Base-by-base conservation (phyloP, 1,140 invertebrate species). In the Bombus turneri region DNA sequence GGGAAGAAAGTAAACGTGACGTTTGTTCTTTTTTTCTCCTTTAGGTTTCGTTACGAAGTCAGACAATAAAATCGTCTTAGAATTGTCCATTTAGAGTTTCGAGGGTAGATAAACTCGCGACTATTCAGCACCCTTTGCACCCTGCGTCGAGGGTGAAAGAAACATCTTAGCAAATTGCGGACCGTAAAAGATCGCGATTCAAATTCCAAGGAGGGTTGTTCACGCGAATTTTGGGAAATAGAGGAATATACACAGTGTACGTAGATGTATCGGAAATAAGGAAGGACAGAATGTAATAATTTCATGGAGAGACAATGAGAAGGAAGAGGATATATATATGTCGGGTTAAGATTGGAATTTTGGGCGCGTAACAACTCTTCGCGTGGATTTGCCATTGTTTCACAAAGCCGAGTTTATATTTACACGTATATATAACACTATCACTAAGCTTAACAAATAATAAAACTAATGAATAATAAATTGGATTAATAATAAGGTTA, bases 101-200 rank as follows among this genome's bases (percentile, higher is more conserved):
- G 10, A 68, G 43, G 62, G 39, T 53, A 41, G 76, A 75, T 64
- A 74, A 68, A 64, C 57, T 81, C 12, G 47, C 68, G 5, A 71
- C 74, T 57, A 86, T 72, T 86, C 87, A 66, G 41, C 85, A 71
- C 81, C 83, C 87, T 69, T 69, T 62, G 83, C 66, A 37, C 22
- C 57, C 76, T 37, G 25, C 57, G 43, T 57, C 31, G 77, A 88
- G 79, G 81, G 18, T 53, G 47, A 53, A 53, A 53, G 75, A 73
- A 34, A 47, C 82, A 79, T 10, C 57, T 79, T 87, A 86, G 93
- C 93, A 94, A 94, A 94, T 94, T 93, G 93, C 89, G 84, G 76
- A 88, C 88, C 88, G 86, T 91, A 91, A 92, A 90, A 91, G 91
- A 92, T 93, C 91, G 90, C 66, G 89, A 92, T 92, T 91, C 88